Evolutionary conservation across 2,797 vertebrate species (phyloP).

Genomic region (Danionella dracula): DNA sequence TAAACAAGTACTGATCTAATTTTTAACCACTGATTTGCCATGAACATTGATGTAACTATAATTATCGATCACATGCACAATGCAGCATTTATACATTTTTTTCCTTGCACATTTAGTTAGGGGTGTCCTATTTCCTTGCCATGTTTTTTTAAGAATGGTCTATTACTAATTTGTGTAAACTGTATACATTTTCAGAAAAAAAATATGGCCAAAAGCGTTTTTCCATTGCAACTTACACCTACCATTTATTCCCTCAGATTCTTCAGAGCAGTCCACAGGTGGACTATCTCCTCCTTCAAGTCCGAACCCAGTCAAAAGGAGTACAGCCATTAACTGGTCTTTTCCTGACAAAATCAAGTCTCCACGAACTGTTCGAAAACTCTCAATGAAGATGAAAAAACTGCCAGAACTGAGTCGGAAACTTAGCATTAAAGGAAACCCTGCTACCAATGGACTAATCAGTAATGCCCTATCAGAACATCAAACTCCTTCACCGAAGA

Average conservation of each 20-base stretch:
- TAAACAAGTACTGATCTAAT: too few relatives aligned
- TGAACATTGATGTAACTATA: too few relatives aligned
- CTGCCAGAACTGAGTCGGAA: constrained; percentile 94
- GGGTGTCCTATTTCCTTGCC: too few relatives aligned
- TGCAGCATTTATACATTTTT: too few relatives aligned
- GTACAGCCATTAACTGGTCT: constrained; percentile 90
- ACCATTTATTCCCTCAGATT: constrained; percentile 56
- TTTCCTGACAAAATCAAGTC: constrained; percentile 98
- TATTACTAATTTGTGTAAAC: too few relatives aligned
- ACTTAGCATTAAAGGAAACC: constrained; percentile 83
- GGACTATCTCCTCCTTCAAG: constrained; percentile 84
- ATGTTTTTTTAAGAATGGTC: too few relatives aligned
- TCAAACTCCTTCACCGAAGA: constrained; percentile 61
- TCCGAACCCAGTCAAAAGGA: constrained; percentile 87
- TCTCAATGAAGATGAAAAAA: constrained; percentile 98
- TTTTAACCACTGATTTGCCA: too few relatives aligned
- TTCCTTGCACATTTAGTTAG: too few relatives aligned
- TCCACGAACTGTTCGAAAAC: constrained; percentile 91
- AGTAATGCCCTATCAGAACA: constrained; percentile 59
- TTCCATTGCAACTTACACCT: neutral
- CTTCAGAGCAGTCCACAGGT: constrained; percentile 61
- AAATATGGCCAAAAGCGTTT: too few relatives aligned
- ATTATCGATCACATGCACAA: too few relatives aligned
- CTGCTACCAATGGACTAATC: constrained; percentile 57
- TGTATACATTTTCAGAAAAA: too few relatives aligned